A percentile compares a stretch with the other conserved stretches of the same genome.
Evolutionary conservation across 1,140 invertebrate species (phyloP).

Genomic region (Trichonephila inaurata): DNA sequence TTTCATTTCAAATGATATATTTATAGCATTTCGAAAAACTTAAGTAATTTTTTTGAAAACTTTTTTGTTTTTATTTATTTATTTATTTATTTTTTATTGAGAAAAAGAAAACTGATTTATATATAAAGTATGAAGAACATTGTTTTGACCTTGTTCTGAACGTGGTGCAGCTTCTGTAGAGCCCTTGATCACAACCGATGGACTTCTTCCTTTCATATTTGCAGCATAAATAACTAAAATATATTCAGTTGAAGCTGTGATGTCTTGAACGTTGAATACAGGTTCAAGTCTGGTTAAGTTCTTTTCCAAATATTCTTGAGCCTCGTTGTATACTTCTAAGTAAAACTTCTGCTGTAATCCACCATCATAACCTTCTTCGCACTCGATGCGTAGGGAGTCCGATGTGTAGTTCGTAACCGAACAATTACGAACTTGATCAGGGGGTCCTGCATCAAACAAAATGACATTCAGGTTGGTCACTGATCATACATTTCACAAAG

Average conservation of each 20-base stretch:
- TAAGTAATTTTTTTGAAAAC: too few relatives aligned
- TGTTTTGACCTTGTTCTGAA: constrained; percentile 65
- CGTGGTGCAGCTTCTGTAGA: constrained; percentile 84
- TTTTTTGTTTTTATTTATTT: too few relatives aligned
- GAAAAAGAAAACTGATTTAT: not conserved
- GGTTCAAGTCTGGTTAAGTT: constrained; percentile 79
- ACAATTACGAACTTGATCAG: constrained; percentile 79
- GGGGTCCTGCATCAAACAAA: constrained; percentile 78
- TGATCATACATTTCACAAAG: not conserved
- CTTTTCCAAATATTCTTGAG: constrained; percentile 79
- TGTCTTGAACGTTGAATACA: constrained; percentile 83
- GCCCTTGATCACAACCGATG: constrained; percentile 89
- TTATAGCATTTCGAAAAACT: too few relatives aligned
- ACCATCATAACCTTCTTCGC: constrained; percentile 88
- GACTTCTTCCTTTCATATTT: constrained; percentile 92
- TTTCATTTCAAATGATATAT: too few relatives aligned
- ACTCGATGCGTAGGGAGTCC: constrained; percentile 86
- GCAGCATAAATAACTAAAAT: constrained; percentile 90
- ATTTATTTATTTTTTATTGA: too few relatives aligned
- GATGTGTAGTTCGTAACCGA: constrained; percentile 78
- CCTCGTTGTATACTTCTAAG: constrained; percentile 88
- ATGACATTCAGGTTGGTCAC: constrained; percentile 71
- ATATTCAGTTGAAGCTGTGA: constrained; percentile 87
- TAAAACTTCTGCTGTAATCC: constrained; percentile 91
- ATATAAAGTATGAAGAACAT: not conserved